Evolutionary conservation across 1,140 invertebrate species (phyloP).

Genomic region (Drosophila sechellia): DNA sequence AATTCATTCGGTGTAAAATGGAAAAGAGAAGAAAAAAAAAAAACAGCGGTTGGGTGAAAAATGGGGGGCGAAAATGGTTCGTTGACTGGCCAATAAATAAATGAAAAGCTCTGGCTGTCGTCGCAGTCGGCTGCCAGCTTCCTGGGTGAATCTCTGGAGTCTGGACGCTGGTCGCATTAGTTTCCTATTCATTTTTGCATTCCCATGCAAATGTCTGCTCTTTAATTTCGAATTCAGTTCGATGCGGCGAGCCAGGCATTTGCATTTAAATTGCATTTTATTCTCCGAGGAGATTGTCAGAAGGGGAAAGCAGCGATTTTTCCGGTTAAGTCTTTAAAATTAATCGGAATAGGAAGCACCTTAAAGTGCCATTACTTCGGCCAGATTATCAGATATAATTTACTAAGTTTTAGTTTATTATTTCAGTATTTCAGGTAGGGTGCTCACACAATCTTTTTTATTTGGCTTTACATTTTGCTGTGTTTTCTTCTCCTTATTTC

Average conservation of each 20-base stretch:
- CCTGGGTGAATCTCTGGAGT: constrained; percentile 53
- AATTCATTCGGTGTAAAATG: background rate
- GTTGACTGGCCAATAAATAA: constrained; percentile 71
- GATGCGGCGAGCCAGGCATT: constrained; percentile 57
- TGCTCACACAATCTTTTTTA: constrained; percentile 6
- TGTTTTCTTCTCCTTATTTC: constrained; percentile 41
- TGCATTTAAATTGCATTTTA: constrained; percentile 80
- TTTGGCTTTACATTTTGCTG: constrained; percentile 19
- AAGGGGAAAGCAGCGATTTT: background rate
- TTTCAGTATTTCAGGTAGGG: constrained; percentile 1
- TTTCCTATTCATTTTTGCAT: constrained; percentile 71
- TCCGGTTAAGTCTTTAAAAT: constrained; percentile 30
- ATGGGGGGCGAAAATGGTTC: constrained; percentile 8
- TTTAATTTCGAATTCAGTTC: constrained; percentile 77
- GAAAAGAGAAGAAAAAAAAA: too few relatives aligned
- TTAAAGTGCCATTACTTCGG: constrained; percentile 2
- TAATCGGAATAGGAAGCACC: constrained; percentile 12
- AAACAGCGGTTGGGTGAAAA: background rate
- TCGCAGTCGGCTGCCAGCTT: constrained; percentile 28
- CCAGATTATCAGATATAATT: background rate
- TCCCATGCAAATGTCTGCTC: constrained; percentile 75
- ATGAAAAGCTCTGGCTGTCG: constrained; percentile 68
- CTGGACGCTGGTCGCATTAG: constrained; percentile 60
- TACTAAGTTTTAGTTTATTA: constrained; percentile 29
- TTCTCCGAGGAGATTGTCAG: constrained; percentile 4